Conservation (phyloP, 1,140 invertebrate species). For the Caenorhabditis briggsae region DNA sequence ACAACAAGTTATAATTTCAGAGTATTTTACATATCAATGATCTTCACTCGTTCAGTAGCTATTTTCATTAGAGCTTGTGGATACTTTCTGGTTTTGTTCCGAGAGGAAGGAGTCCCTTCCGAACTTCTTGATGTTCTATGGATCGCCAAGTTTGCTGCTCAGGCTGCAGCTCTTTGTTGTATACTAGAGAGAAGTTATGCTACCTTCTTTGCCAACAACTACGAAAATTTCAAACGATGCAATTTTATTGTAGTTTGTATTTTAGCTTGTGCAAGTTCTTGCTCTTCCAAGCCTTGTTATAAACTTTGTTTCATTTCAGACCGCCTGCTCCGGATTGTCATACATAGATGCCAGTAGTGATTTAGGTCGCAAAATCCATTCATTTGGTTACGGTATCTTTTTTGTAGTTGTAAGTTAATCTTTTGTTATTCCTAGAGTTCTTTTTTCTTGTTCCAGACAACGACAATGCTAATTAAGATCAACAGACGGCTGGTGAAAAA, state of each 20-base stretch:
- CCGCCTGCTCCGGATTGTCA: not conserved
- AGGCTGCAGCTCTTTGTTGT: not conserved
- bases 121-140: not conserved
- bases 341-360: not conserved
- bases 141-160: not conserved
- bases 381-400: not conserved
- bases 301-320: not conserved
- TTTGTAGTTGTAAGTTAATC: not conserved
- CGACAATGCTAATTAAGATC: not conserved
- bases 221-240: constrained; percentile 8
- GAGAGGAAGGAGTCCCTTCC: not conserved
- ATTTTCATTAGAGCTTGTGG: not conserved
- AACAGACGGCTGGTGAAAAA: constrained; percentile 13
- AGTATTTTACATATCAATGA: constrained; percentile 10
- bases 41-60: not conserved
- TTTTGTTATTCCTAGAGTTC: not conserved
- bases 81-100: constrained; percentile 1
- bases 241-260: not conserved
- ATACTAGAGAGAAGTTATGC: constrained; percentile 34
- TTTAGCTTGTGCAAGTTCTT: not conserved
- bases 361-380: not conserved
- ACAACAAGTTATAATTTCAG: not conserved
- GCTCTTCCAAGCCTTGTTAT: not conserved
- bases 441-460: not conserved
- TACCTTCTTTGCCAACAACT: not conserved